Conservation (phyloP, 2,797 vertebrate species). For the Borostomias antarcticus region DNA sequence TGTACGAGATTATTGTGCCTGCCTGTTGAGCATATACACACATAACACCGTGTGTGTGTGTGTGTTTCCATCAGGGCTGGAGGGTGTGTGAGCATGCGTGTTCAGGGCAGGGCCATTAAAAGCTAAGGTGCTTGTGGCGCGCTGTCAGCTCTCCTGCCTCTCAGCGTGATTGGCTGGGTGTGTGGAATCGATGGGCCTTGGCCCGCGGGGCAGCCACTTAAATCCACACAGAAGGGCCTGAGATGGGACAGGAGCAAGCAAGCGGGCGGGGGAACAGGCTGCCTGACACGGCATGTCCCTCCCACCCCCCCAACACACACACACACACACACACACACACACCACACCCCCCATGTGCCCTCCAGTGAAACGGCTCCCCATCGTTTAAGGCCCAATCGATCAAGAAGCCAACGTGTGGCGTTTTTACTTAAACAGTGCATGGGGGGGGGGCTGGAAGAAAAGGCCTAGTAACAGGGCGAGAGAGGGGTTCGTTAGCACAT, state of each 20-base stretch:
- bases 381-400: constrained; percentile 65
- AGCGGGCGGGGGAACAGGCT: not conserved
- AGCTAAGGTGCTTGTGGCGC: constrained; percentile 56
- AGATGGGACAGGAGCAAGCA: constrained; percentile 48
- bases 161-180: constrained; percentile 70
- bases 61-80: constrained; percentile 22
- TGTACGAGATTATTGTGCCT: too few species aligned
- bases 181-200: constrained; percentile 67
- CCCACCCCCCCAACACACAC: constrained; percentile 18
- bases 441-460: constrained; percentile 64
- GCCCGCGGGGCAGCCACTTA: constrained; percentile 58
- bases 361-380: constrained; percentile 56
- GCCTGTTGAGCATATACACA: constrained; percentile 8
- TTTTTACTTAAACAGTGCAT: constrained; percentile 70
- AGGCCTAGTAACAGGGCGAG: constrained; percentile 9
- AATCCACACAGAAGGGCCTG: constrained; percentile 63
- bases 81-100: constrained; percentile 29
- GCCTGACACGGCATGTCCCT: constrained; percentile 2
- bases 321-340: too few species aligned
- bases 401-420: constrained; percentile 61
- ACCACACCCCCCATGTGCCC: too few species aligned
- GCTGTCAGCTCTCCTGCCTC: constrained; percentile 60
- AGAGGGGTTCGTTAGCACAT: constrained; percentile 58
- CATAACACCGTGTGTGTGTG: constrained; percentile 40
- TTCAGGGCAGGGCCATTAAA: constrained; percentile 53